phyloP scores from a whole-genome alignment of 2,113 vertebrate genomes.

The Apus apus region DNA sequence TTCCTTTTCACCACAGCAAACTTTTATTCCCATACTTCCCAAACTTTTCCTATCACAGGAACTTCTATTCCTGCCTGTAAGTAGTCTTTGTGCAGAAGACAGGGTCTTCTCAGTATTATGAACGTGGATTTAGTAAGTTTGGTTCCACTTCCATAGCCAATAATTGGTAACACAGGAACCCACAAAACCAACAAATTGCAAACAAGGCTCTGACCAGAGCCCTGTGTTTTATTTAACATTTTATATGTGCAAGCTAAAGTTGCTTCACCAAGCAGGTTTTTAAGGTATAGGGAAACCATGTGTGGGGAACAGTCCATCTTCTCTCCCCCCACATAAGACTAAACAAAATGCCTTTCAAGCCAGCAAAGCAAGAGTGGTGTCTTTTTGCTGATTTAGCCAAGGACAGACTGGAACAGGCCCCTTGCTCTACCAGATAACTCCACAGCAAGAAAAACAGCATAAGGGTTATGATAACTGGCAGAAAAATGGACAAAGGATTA shows the following conservation, averaged over 20 bases:
- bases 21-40: neutral
- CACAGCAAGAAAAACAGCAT: too few relatives aligned
- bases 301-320: too few relatives aligned
- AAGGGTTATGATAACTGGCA: too few relatives aligned
- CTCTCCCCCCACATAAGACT: too few relatives aligned
- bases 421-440: too few relatives aligned
- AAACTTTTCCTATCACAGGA: too few relatives aligned
- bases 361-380: too few relatives aligned
- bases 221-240: neutral
- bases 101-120: neutral
- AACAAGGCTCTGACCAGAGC: neutral
- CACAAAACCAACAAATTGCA: neutral
- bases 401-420: too few relatives aligned
- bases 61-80: neutral
- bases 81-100: neutral
- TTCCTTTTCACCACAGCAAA: neutral
- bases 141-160: neutral
- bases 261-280: neutral
- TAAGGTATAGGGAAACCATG: neutral
- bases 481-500: too few relatives aligned
- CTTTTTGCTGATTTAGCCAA: too few relatives aligned
- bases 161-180: neutral
- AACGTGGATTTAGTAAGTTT: neutral
- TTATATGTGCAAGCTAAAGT: neutral
- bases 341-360: too few relatives aligned